These are phyloP conservation scores for Xiphias gladius DNA, from an alignment of 2,113 vertebrate species.

Conservation along the genomic window DNA sequence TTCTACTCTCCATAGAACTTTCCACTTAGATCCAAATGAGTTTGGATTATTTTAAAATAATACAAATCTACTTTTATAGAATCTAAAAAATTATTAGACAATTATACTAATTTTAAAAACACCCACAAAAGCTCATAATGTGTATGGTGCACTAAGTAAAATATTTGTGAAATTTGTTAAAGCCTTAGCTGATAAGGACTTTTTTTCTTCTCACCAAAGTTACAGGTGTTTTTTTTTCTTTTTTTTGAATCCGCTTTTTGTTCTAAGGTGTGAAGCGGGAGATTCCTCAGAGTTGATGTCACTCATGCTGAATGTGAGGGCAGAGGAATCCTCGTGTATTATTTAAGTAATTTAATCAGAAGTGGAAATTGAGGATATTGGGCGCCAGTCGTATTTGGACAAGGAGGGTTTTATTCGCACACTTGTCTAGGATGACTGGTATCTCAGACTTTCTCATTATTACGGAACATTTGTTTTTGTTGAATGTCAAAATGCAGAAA, in stretches of 20 bases:
- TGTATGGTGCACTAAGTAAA: no score
- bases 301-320: not conserved
- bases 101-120: not conserved
- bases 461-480: conserved; percentile 1
- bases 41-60: not conserved
- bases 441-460: conserved; percentile 13
- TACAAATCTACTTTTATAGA: not conserved
- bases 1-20: no score
- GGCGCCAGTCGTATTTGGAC: conserved; percentile 34
- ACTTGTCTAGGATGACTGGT: conserved; percentile 15
- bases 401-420: conserved; percentile 5
- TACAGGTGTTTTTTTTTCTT: not conserved
- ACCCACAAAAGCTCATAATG: no score
- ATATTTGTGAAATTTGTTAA: no score
- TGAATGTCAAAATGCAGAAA: not conserved
- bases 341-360: conserved; percentile 30
- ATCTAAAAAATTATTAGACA: no score
- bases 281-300: conserved; percentile 41
- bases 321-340: conserved; percentile 32
- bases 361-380: conserved; percentile 48
- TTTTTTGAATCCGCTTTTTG: conserved; percentile 8
- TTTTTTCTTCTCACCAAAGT: not conserved
- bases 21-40: not conserved
- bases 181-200: not conserved
- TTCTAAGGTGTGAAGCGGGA: conserved; percentile 37